phyloP scores from a whole-genome alignment of 2,113 vertebrate genomes.

The Antechinus stuartii region DNA sequence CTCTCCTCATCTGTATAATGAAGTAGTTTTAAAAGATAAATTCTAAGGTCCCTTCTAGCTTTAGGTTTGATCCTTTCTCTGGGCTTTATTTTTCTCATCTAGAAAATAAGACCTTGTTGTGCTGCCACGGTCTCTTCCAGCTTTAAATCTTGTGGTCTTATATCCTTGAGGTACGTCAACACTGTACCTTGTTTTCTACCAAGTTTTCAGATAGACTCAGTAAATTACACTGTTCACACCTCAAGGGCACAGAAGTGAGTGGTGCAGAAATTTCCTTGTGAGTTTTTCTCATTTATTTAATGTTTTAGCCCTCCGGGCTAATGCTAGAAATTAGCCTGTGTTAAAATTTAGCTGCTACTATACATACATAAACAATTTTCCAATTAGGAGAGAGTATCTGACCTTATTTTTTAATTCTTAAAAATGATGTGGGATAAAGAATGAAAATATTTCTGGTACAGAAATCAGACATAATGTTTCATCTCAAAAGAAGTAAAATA shows the following conservation, averaged over 20 bases:
- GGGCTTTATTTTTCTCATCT: neutral
- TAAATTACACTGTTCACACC: neutral
- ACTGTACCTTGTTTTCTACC: neutral
- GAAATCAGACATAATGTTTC: neutral
- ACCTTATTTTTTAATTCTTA: neutral
- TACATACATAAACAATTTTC: neutral
- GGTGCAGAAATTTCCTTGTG: neutral
- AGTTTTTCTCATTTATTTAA: neutral
- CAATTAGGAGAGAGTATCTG: neutral
- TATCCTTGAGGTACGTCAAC: neutral
- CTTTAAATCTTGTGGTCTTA: neutral
- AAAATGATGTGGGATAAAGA: neutral
- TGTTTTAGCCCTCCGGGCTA: neutral
- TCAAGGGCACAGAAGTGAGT: neutral
- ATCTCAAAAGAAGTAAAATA: neutral
- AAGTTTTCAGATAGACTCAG: neutral
- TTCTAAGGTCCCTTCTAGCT: neutral
- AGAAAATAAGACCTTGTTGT: neutral
- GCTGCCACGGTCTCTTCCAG: neutral
- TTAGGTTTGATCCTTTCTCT: neutral
- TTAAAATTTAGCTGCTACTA: neutral
- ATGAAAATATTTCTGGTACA: conserved; percentile 8
- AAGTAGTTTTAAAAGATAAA: neutral
- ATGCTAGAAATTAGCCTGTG: neutral
- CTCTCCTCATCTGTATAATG: neutral